Evolutionary conservation across 2,888 invertebrate genomes (phyloP).

Genomic region (Pinctada fucata): DNA sequence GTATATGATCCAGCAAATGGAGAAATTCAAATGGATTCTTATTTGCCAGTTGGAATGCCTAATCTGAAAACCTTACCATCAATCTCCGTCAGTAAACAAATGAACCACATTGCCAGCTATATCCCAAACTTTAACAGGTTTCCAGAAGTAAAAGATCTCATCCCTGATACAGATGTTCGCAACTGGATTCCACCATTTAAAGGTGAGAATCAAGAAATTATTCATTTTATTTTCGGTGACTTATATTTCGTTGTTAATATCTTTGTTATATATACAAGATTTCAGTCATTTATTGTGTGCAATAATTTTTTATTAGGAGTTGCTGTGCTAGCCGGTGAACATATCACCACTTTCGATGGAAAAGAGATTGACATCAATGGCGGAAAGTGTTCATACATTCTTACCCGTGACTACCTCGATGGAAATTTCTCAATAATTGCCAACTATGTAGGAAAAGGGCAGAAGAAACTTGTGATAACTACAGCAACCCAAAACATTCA

Average conservation of each 20-base stretch:
- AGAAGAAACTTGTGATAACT: too few species aligned
- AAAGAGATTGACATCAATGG: constrained; percentile 84
- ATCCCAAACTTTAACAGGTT: constrained; percentile 33
- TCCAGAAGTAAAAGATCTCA: constrained; percentile 76
- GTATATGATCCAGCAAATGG: constrained; percentile 51
- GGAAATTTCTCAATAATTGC: too few species aligned
- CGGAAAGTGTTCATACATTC: constrained; percentile 87
- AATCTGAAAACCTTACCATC: constrained; percentile 47
- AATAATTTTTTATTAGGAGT: too few species aligned
- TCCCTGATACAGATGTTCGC: constrained; percentile 84
- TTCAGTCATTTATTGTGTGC: too few species aligned
- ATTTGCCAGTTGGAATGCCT: constrained; percentile 46
- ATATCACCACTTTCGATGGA: constrained; percentile 92
- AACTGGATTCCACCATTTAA: constrained; percentile 92
- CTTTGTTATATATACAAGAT: too few species aligned
- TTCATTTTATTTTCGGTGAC: too few species aligned
- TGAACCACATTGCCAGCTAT: constrained; percentile 37
- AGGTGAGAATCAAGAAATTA: too few species aligned
- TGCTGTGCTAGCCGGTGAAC: constrained; percentile 88
- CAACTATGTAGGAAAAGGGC: too few species aligned
- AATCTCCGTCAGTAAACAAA: constrained; percentile 37
- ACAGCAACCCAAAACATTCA: too few species aligned
- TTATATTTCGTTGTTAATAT: too few species aligned
- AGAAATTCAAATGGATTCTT: constrained; percentile 52
- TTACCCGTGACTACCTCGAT: constrained; percentile 89